phyloP scores from a whole-genome alignment of 2,113 vertebrate species.

The Synodontis membranacea region DNA sequence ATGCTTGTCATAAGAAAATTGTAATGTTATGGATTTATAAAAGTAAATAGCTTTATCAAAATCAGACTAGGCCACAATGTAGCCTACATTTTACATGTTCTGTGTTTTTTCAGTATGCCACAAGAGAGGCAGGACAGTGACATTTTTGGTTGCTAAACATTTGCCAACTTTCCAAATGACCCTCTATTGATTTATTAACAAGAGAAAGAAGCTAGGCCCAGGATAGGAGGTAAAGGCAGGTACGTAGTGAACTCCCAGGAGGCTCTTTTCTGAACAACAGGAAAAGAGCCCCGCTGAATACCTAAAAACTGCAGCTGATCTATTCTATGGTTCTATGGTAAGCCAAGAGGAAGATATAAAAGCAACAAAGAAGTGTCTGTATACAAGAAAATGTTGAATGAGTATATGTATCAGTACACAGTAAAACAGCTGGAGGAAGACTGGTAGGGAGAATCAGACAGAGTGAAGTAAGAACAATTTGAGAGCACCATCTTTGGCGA shows the following conservation, averaged over 20 bases:
- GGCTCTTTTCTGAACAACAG: background rate
- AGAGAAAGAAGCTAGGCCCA: background rate
- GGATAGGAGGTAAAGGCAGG: no score
- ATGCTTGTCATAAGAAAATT: no score
- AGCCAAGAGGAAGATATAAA: no score
- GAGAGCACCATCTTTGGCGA: background rate
- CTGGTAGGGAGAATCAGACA: background rate
- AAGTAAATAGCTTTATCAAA: background rate
- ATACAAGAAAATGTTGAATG: background rate
- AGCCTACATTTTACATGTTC: background rate
- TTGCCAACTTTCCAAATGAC: no score
- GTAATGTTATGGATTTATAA: no score
- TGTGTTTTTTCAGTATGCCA: background rate
- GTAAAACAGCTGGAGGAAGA: no score
- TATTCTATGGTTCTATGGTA: no score
- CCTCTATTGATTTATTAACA: background rate
- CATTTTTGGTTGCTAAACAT: no score
- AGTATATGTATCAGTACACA: background rate
- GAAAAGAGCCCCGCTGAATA: background rate
- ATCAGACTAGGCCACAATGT: no score
- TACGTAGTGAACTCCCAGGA: no score
- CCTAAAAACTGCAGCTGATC: background rate
- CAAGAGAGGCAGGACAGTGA: background rate
- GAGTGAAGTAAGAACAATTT: background rate
- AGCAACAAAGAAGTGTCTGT: background rate